Evolutionary conservation across 2,113 vertebrate species (phyloP).

Genomic region (Alectura lathami): DNA sequence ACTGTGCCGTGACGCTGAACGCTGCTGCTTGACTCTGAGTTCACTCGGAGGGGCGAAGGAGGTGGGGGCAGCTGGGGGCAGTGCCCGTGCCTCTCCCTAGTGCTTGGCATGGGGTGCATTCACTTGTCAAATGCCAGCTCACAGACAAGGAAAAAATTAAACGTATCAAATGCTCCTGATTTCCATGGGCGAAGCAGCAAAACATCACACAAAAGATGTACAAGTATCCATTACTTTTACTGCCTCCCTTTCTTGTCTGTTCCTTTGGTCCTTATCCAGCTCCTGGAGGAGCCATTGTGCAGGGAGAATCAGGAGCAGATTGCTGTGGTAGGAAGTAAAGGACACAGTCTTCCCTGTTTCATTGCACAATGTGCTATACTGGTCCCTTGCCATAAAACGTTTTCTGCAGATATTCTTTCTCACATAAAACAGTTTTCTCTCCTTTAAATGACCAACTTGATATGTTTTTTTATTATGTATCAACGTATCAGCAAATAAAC

Average conservation of each 20-base stretch:
- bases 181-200: background rate
- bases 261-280: background rate
- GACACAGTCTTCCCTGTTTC: background rate
- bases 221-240: background rate
- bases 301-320: background rate
- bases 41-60: background rate
- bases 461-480: background rate
- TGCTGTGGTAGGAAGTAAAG: background rate
- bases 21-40: accelerated
- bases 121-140: background rate
- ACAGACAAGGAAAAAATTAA: background rate
- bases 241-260: background rate
- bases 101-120: background rate
- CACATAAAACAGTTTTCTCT: background rate
- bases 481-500: background rate
- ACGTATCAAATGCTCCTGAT: background rate
- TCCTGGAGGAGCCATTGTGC: background rate
- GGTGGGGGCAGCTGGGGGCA: background rate
- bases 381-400: background rate
- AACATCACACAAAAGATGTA: background rate
- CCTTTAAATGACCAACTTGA: background rate
- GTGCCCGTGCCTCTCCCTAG: background rate
- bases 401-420: background rate
- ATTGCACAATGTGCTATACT: background rate
- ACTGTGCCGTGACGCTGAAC: background rate